phyloP scores from a whole-genome alignment of 2,113 vertebrate genomes.

The Anser brachyrhynchus region DNA sequence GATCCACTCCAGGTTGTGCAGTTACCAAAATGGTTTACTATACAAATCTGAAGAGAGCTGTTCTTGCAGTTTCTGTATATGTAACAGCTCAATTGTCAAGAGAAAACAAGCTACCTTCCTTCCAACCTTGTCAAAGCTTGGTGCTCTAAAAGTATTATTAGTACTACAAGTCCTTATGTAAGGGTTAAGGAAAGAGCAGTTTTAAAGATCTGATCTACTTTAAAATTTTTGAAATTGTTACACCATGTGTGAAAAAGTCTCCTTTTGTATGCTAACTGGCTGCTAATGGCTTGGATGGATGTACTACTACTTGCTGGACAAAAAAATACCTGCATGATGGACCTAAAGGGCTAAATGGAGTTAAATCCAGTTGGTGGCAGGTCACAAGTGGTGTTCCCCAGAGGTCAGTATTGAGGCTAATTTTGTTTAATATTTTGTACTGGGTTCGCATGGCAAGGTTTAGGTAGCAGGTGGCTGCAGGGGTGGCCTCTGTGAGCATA shows the following conservation, averaged over 20 bases:
- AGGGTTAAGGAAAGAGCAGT: background rate
- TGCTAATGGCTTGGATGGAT: background rate
- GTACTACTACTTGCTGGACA: background rate
- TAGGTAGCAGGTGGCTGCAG: no score
- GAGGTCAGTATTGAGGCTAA: background rate
- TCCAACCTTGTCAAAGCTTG: background rate
- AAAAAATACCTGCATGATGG: background rate
- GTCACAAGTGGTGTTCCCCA: background rate
- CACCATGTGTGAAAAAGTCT: background rate
- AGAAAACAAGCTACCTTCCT: background rate
- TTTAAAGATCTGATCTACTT: background rate
- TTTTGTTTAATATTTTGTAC: background rate
- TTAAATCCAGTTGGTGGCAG: background rate
- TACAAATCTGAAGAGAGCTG: background rate
- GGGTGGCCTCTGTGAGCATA: no score
- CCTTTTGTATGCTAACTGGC: background rate
- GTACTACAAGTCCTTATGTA: background rate
- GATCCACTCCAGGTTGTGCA: accelerated
- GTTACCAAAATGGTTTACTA: background rate
- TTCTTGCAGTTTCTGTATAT: background rate
- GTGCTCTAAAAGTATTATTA: background rate
- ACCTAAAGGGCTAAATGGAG: background rate
- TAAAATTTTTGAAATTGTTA: background rate
- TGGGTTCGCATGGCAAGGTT: no score
- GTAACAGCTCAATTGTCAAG: background rate